A percentile compares a stretch with the other conserved stretches of the same genome.
These are phyloP conservation scores for Chamaedrilus cognettii DNA, from an alignment of 2,888 invertebrate species.

Conservation along the genomic window DNA sequence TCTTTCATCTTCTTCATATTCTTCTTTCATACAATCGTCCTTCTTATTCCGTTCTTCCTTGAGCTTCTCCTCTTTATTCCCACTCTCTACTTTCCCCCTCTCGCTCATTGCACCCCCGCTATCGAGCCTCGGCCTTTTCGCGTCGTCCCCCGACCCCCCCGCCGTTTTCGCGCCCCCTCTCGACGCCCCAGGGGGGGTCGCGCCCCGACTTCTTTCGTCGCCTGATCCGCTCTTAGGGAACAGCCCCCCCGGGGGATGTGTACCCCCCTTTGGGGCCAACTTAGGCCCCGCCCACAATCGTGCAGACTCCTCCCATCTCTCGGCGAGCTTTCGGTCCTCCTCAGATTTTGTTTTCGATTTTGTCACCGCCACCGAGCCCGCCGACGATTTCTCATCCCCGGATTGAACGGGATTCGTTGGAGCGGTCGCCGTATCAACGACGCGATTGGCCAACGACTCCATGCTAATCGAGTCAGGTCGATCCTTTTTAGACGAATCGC, in stretches of 20 bases:
- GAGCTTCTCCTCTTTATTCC: background rate
- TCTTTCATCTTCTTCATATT: background rate
- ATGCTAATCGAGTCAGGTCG: too few relatives aligned
- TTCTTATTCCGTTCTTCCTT: background rate
- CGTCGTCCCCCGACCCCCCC: background rate
- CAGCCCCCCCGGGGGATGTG: background rate
- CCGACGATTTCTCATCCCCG: constrained; percentile 1
- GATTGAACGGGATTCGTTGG: background rate
- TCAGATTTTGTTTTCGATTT: background rate
- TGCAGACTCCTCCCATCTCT: background rate
- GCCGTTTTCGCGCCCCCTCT: too few relatives aligned
- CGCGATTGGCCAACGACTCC: constrained; percentile 61
- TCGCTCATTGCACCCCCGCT: background rate
- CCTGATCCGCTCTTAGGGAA: background rate
- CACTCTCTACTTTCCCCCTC: background rate
- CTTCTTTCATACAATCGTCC: background rate
- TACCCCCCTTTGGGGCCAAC: background rate
- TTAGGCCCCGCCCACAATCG: background rate
- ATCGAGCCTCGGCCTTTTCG: background rate
- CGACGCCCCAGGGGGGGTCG: background rate
- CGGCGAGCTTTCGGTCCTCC: background rate
- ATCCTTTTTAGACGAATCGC: constrained; percentile 46
- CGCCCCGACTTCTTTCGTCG: background rate
- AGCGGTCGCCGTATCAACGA: constrained; percentile 22
- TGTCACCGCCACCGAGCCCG: background rate